Conservation (phyloP, 1,140 invertebrate species). For the Apis laboriosa region DNA sequence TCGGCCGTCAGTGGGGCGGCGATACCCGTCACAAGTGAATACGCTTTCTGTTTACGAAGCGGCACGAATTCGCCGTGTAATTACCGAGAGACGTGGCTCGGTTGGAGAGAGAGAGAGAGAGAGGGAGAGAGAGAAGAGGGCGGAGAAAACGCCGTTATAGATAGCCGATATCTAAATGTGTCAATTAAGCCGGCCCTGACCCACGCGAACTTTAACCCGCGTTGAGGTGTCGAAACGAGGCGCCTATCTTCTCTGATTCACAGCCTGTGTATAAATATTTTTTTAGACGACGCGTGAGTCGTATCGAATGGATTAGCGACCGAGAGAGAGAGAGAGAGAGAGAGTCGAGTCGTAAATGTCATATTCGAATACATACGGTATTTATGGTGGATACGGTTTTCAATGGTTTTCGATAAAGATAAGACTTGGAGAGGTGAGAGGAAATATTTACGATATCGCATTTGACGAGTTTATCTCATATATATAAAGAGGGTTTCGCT, state of each 20-base stretch:
- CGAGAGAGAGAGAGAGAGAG: too few relatives aligned
- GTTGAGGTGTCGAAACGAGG: background rate
- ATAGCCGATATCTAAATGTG: slow-evolving; percentile 60
- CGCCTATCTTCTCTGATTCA: slow-evolving; percentile 30
- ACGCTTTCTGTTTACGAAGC: background rate
- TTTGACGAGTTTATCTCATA: slow-evolving; percentile 23
- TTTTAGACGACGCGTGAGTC: slow-evolving; percentile 2
- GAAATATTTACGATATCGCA: slow-evolving; percentile 21
- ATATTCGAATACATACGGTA: too few relatives aligned
- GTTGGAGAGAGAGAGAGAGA: too few relatives aligned
- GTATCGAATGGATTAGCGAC: background rate
- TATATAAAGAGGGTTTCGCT: slow-evolving; percentile 36
- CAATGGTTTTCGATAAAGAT: background rate
- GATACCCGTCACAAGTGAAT: background rate
- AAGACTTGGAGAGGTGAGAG: background rate
- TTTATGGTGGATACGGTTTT: too few relatives aligned
- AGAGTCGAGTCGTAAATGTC: too few relatives aligned
- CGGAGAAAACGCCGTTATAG: slow-evolving; percentile 1
- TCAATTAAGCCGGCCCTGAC: slow-evolving; percentile 64
- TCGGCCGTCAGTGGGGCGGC: background rate
- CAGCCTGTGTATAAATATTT: background rate
- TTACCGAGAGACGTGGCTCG: slow-evolving; percentile 1
- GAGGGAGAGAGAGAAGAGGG: background rate
- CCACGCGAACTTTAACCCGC: slow-evolving; percentile 42
- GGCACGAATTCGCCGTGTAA: slow-evolving; percentile 27